phyloP scores from a whole-genome alignment of 2,797 vertebrate genomes.

The Gastrophryne carolinensis region DNA sequence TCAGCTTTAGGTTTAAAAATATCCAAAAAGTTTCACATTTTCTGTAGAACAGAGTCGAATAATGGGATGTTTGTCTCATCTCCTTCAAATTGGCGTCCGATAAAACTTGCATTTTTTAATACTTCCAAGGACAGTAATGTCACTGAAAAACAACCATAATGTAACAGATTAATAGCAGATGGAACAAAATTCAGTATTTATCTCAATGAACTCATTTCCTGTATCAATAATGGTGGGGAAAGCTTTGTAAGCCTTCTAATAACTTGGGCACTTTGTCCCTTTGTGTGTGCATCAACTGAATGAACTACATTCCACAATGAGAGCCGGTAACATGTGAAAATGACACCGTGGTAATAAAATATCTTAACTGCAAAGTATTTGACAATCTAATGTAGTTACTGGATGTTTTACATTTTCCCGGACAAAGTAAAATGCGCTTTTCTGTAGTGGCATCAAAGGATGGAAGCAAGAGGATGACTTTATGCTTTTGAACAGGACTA shows the following conservation, averaged over 20 bases:
- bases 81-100: too few species aligned
- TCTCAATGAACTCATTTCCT: background rate
- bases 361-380: constrained; percentile 38
- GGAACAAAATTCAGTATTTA: background rate
- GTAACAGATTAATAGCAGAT: too few species aligned
- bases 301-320: background rate
- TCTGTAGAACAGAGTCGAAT: too few species aligned
- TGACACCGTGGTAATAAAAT: constrained; percentile 39
- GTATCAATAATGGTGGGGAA: background rate
- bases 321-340: constrained; percentile 14
- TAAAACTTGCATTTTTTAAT: too few species aligned
- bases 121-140: too few species aligned
- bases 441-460: constrained; percentile 50
- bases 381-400: constrained; percentile 39
- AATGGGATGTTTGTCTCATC: too few species aligned
- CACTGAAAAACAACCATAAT: too few species aligned
- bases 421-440: constrained; percentile 44
- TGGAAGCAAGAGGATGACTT: constrained; percentile 28
- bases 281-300: background rate
- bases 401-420: constrained; percentile 47
- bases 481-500: constrained; percentile 44
- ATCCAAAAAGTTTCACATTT: too few species aligned
- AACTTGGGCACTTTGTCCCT: background rate
- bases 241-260: constrained; percentile 3
- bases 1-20: too few species aligned